Conservation (phyloP, 2,888 invertebrate species). For the Enchytraeus crypticus region DNA sequence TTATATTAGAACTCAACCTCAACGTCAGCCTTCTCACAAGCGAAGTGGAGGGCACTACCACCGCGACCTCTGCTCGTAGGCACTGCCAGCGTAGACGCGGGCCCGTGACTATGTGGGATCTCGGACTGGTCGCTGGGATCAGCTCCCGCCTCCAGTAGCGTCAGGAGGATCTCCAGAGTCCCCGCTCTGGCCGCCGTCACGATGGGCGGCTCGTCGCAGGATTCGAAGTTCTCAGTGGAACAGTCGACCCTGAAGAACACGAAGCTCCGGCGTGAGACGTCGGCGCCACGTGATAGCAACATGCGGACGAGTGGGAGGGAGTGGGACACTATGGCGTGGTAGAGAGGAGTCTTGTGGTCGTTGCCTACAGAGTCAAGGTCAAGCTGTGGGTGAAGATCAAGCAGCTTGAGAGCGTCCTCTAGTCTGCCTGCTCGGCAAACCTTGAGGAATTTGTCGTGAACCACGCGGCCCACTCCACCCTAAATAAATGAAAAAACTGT, state of each 20-base stretch:
- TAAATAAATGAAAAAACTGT: no score
- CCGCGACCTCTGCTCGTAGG: background rate
- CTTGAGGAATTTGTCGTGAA: conserved; percentile 5
- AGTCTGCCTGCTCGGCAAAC: conserved; percentile 1
- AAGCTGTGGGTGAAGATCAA: background rate
- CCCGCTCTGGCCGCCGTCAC: conserved; percentile 25
- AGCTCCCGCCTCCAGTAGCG: conserved; percentile 17
- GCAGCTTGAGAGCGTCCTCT: background rate
- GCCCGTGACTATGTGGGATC: background rate
- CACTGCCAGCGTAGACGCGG: background rate
- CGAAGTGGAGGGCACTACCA: conserved; percentile 24
- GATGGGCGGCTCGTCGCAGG: conserved; percentile 23
- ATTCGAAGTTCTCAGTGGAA: conserved; percentile 16
- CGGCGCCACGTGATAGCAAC: conserved; percentile 17
- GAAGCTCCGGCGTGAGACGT: conserved; percentile 19
- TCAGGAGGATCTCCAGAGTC: conserved; percentile 9
- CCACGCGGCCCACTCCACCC: no score
- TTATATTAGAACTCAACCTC: no score
- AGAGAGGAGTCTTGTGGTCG: conserved; percentile 21
- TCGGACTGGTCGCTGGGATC: conserved; percentile 10
- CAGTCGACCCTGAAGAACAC: conserved; percentile 22
- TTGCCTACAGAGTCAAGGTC: conserved; percentile 15
- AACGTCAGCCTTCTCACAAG: conserved; percentile 20
- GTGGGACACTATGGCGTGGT: conserved; percentile 12
- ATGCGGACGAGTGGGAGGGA: conserved; percentile 8